These are phyloP conservation scores for Aix galericulata DNA, from an alignment of 2,113 vertebrate genomes.

Conservation along the genomic window DNA sequence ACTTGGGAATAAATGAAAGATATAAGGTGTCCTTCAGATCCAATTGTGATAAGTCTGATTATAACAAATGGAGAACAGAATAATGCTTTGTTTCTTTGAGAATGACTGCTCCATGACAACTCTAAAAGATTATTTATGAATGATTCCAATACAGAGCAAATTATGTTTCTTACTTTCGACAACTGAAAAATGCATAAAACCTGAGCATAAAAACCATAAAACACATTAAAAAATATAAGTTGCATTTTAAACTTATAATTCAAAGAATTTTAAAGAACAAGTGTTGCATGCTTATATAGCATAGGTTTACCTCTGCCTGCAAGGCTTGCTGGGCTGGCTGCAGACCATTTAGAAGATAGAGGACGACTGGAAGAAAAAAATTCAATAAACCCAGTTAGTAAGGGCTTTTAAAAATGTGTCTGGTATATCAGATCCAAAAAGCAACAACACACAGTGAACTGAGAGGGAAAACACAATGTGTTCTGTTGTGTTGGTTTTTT, in stretches of 20 bases:
- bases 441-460: neutral
- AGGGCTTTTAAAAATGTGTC: neutral
- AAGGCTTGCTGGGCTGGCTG: constrained; percentile 75
- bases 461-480: too few species aligned
- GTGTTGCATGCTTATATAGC: neutral
- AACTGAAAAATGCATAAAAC: neutral
- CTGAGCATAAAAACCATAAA: neutral
- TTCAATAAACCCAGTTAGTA: neutral
- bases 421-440: neutral
- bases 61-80: neutral
- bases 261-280: neutral
- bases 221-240: neutral
- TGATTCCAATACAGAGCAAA: neutral
- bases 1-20: neutral
- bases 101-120: neutral
- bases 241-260: neutral
- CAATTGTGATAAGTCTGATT: neutral
- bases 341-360: constrained; percentile 91
- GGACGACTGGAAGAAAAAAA: constrained; percentile 83
- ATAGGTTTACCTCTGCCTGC: constrained; percentile 86
- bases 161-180: neutral
- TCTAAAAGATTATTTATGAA: neutral
- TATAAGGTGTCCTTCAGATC: neutral
- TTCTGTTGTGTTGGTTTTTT: neutral
- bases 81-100: neutral